phyloP scores from a whole-genome alignment of 1,140 invertebrate species.

The Drosophila navojoa region DNA sequence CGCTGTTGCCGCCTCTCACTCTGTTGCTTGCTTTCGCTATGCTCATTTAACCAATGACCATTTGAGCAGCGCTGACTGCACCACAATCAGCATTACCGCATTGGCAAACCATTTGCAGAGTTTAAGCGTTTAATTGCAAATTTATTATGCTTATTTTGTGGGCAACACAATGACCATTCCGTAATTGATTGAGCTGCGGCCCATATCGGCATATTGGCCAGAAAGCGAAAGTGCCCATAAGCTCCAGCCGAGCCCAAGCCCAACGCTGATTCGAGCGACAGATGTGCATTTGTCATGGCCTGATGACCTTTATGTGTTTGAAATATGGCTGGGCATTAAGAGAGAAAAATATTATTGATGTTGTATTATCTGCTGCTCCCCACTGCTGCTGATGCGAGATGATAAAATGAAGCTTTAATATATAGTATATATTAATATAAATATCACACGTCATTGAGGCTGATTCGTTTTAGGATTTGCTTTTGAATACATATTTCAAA shows the following conservation, averaged over 20 bases:
- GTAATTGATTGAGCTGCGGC: slow-evolving; percentile 70
- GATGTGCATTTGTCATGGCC: slow-evolving; percentile 42
- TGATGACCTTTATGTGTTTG: slow-evolving; percentile 44
- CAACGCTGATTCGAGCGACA: neutral
- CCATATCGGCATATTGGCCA: slow-evolving; percentile 25
- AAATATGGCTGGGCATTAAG: neutral
- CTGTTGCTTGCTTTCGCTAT: slow-evolving; percentile 15
- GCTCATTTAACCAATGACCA: slow-evolving; percentile 58
- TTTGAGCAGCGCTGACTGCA: slow-evolving; percentile 44
- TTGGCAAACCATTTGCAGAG: slow-evolving; percentile 73
- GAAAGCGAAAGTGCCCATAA: slow-evolving; percentile 42
- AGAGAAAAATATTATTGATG: neutral
- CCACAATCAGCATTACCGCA: slow-evolving; percentile 26
- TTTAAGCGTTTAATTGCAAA: slow-evolving; percentile 80
- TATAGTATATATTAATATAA: too few species aligned
- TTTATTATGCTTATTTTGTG: slow-evolving; percentile 80
- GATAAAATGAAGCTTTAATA: too few species aligned
- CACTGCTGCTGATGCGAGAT: neutral
- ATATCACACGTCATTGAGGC: too few species aligned
- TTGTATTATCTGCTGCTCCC: neutral
- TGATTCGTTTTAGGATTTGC: too few species aligned
- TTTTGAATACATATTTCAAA: too few species aligned
- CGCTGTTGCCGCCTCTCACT: neutral
- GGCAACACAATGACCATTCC: slow-evolving; percentile 42
- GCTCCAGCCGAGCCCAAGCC: neutral